A percentile compares a stretch with the other conserved stretches of the same genome.
These are phyloP conservation scores for Gryllus longicercus DNA, from an alignment of 2,888 invertebrate genomes.

Conservation along the genomic window DNA sequence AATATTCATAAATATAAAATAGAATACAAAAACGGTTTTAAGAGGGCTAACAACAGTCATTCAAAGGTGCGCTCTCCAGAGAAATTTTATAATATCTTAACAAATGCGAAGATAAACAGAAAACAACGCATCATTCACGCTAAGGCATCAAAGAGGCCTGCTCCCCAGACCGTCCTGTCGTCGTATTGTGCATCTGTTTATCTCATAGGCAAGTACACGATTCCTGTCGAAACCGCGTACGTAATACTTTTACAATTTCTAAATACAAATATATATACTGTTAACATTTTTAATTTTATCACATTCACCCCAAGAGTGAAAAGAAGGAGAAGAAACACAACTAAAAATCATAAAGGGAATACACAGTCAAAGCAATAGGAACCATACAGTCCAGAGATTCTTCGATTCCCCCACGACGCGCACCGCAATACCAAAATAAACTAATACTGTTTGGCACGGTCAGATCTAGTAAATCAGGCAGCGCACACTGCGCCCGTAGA, in stretches of 20 bases:
- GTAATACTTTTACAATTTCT: neutral
- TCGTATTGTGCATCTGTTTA: neutral
- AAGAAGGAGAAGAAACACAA: neutral
- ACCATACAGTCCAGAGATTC: neutral
- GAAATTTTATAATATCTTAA: neutral
- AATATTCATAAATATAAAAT: neutral
- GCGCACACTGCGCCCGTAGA: too few species aligned
- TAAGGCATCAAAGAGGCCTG: slow-evolving; percentile 8
- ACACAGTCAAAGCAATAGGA: neutral
- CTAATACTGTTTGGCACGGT: slow-evolving; percentile 11
- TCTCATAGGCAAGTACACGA: neutral
- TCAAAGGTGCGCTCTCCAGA: neutral
- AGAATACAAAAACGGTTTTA: neutral
- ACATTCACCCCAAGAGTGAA: neutral
- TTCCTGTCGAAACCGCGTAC: neutral
- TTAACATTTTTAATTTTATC: neutral
- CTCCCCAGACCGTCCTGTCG: slow-evolving; percentile 1
- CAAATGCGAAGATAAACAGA: neutral
- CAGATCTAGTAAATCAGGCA: neutral
- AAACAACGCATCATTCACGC: neutral
- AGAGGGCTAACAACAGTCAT: neutral
- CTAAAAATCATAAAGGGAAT: neutral
- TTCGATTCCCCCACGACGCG: neutral
- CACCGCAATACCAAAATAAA: neutral
- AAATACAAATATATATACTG: slow-evolving; percentile 6